Evolutionary conservation across 2,113 vertebrate species (phyloP).

Genomic region (Urocitellus parryii): DNA sequence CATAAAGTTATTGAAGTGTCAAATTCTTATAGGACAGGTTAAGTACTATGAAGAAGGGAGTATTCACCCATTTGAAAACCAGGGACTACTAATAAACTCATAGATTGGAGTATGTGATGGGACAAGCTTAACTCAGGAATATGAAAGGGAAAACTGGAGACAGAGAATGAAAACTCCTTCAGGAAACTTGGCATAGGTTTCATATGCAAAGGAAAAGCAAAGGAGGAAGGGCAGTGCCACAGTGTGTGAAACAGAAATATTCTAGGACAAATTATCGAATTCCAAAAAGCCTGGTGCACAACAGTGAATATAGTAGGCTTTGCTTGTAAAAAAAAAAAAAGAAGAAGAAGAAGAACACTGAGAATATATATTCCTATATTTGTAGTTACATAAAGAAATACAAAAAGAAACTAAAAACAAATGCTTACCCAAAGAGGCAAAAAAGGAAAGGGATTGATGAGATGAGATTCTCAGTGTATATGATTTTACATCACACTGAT

Average conservation of each 20-base stretch:
- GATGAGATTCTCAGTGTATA: background rate
- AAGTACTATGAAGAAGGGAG: background rate
- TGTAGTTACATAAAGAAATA: slow-evolving; percentile 14
- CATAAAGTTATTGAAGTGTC: background rate
- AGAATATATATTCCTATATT: background rate
- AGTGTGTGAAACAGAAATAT: background rate
- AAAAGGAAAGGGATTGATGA: background rate
- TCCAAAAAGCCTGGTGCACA: background rate
- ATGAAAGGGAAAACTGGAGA: background rate
- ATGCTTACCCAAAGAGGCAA: background rate
- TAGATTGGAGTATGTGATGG: background rate
- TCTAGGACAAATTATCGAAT: background rate
- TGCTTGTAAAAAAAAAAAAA: background rate
- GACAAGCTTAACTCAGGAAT: background rate
- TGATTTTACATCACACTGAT: background rate
- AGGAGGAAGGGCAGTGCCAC: background rate
- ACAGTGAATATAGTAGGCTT: background rate
- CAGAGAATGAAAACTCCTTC: background rate
- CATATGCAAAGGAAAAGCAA: background rate
- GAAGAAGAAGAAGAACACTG: background rate
- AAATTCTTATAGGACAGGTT: background rate
- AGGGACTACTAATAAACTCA: background rate
- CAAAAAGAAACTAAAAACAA: background rate
- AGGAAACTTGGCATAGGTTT: background rate
- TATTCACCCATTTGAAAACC: background rate